Evolutionary conservation across 2,113 vertebrate genomes (phyloP).

Genomic region (Peromyscus californicus): DNA sequence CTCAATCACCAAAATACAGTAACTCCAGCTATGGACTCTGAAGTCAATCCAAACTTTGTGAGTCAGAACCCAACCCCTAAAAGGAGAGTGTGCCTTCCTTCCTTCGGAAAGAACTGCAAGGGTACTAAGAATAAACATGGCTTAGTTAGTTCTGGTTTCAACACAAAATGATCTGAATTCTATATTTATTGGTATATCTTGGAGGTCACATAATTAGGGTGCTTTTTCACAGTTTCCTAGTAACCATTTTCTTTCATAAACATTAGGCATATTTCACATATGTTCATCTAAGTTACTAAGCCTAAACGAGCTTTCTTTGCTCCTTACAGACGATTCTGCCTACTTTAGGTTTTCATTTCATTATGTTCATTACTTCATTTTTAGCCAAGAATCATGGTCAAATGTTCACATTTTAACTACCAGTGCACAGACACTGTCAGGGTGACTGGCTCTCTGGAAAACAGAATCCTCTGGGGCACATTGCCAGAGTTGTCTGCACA

Average conservation of each 20-base stretch:
- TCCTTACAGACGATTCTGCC: slow-evolving; percentile 43
- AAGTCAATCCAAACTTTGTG: slow-evolving; percentile 5
- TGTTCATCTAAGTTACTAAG: slow-evolving; percentile 41
- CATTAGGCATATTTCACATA: slow-evolving; percentile 62
- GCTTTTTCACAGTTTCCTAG: slow-evolving; percentile 65
- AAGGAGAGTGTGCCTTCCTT: slow-evolving; percentile 23
- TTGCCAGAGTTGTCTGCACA: neutral
- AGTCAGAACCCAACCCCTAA: neutral
- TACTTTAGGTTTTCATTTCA: slow-evolving; percentile 32
- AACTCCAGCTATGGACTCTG: neutral
- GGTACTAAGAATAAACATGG: slow-evolving; percentile 31
- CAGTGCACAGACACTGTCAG: neutral
- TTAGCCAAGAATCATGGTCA: slow-evolving; percentile 10
- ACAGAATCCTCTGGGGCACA: neutral
- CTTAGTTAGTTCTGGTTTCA: slow-evolving; percentile 36
- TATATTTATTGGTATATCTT: slow-evolving; percentile 46
- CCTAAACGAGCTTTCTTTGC: neutral
- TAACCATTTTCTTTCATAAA: slow-evolving; percentile 70
- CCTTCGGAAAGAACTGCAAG: slow-evolving; percentile 34
- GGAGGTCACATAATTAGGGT: slow-evolving; percentile 60
- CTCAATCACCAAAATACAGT: neutral
- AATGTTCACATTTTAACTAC: slow-evolving; percentile 55
- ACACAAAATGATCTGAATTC: slow-evolving; percentile 45
- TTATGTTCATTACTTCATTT: slow-evolving; percentile 19
- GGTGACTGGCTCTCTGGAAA: neutral